Base-by-base conservation (phyloP, 2,113 vertebrate genomes). In the Pelusios castaneus region DNA sequence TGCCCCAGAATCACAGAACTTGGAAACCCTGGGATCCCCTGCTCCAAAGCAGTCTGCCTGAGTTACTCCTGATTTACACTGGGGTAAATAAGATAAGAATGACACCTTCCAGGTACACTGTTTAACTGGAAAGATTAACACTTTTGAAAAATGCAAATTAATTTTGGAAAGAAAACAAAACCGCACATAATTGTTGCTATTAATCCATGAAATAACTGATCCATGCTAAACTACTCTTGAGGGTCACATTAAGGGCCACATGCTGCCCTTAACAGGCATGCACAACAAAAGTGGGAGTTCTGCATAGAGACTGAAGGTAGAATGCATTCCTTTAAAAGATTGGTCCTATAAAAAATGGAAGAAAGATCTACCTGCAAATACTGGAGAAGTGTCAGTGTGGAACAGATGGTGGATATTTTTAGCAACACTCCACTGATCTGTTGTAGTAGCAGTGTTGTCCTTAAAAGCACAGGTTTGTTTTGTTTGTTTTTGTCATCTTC, bases 401-500 rank as follows among this genome's bases (percentile, higher is more conserved):
- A 79, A 60, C 76, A 90, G 51, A 75, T 25, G 0, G 41, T 70
- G 52, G 38, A 85, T 25, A 1, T 55, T 92, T 95, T 90, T 54
- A 96, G 31, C 83, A 84, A 78, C 51, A 84, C 12, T 89, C 89
- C 2, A 2, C 31, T 95, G 90, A 89, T 70, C 38, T 49, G 58
- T 22, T 2, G 10, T 2, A 43, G 51, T 51, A 60, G 29, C 70
- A 96, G 19, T 49, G 70, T 52, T 73, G 76, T 94, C 84, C 79
- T 77, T 82, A 83, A 95, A 89, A 95, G 88, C 10, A 0, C 95
- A 78, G 83, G 47, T 8, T 47, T 47, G 10, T 47, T 47, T 94
- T 80, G 87, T 60, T 85, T 95, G 6, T 47, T 47, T 47, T n/a
- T n/a, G n/a, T 91, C 89, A 85, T 93, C 92, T 81, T 84, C 84